These are phyloP conservation scores for Cyphomyrus discorhynchus DNA, from an alignment of 2,113 vertebrate species.

Conservation along the genomic window DNA sequence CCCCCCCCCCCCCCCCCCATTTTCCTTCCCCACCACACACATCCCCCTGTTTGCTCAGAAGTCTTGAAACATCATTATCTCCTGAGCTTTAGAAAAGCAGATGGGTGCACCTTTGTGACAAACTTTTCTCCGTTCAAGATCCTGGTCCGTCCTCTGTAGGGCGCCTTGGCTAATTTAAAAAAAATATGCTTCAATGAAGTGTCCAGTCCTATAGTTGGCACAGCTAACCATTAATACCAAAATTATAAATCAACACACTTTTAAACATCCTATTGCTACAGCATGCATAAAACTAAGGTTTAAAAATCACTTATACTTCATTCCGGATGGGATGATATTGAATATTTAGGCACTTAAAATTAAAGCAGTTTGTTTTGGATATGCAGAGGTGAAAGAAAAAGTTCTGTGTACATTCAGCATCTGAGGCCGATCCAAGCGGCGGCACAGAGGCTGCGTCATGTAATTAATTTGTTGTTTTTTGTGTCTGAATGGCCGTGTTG, in stretches of 20 bases:
- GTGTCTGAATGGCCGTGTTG: not conserved
- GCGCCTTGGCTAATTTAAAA: not conserved
- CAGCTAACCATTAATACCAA: not conserved
- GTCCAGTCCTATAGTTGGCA: not conserved
- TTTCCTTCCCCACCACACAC: not conserved
- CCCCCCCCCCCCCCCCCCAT: not conserved
- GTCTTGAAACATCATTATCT: slow-evolving; percentile 55
- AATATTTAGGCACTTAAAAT: not conserved
- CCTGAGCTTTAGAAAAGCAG: slow-evolving; percentile 25
- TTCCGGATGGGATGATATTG: not conserved
- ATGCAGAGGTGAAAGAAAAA: not conserved
- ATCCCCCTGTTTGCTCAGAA: slow-evolving; percentile 20
- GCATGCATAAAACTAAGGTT: not conserved
- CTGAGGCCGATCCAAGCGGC: not conserved
- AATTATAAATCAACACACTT: not conserved
- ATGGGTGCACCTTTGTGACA: slow-evolving; percentile 23
- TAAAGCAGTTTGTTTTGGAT: not conserved
- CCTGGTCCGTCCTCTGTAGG: slow-evolving; percentile 19
- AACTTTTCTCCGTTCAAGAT: slow-evolving; percentile 21
- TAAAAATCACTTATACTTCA: not conserved
- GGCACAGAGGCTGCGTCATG: not conserved
- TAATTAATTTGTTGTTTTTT: not conserved
- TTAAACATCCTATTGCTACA: not conserved
- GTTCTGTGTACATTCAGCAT: not conserved
- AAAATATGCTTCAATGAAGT: not conserved